Evolutionary conservation across 2,797 vertebrate genomes (phyloP).

Genomic region (Eulemur albifrons): DNA sequence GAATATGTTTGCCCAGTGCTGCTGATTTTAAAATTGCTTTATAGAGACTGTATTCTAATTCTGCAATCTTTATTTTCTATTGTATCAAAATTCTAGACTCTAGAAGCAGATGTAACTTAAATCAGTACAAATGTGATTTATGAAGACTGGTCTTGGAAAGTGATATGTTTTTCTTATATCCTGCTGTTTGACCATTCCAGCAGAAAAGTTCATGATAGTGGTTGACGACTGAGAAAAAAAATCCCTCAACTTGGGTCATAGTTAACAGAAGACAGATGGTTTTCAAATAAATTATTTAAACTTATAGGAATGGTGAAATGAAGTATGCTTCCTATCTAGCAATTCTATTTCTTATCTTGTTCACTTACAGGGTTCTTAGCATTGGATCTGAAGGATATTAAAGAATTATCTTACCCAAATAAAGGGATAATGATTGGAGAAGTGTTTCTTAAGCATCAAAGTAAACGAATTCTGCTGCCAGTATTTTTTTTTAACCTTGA

Average conservation of each 20-base stretch:
- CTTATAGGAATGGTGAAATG: neutral
- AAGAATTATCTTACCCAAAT: neutral
- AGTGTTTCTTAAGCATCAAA: slow-evolving; percentile 25
- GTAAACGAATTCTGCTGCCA: neutral
- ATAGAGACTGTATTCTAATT: neutral
- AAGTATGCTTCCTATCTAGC: neutral
- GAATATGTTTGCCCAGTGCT: neutral
- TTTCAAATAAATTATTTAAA: slow-evolving; percentile 9
- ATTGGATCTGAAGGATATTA: neutral
- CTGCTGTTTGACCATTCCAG: neutral
- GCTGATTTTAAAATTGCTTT: slow-evolving; percentile 24
- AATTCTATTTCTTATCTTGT: slow-evolving; percentile 23
- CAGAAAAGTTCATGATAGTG: neutral
- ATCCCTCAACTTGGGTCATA: neutral
- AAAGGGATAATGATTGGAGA: neutral
- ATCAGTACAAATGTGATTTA: neutral
- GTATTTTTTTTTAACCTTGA: neutral
- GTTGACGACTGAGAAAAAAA: neutral
- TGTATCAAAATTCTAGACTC: neutral
- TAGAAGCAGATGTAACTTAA: neutral
- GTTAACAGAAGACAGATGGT: slow-evolving; percentile 12
- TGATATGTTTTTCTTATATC: neutral
- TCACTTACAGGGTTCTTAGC: neutral
- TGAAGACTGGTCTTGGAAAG: neutral
- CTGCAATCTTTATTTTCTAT: neutral